Evolutionary conservation across 2,888 invertebrate genomes (phyloP), one percentile per base, ranked within the genome.

Genomic region (Polymixis lichenea): DNA sequence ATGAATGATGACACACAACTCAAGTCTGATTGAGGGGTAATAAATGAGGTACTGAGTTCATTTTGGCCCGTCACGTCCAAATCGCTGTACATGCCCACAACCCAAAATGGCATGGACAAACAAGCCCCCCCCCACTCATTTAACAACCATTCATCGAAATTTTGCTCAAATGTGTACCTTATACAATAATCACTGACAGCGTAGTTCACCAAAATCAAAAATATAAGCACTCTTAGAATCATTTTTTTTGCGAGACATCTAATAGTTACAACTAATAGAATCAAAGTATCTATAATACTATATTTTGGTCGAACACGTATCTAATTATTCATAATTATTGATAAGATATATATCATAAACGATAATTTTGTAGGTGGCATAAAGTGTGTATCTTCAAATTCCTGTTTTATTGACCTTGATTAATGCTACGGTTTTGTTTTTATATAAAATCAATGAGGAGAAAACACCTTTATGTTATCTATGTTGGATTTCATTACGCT

Each of bases 101-200:
- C 77, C 94, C 93, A 92, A 53, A 77, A 72, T 0, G 70, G 68
- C 51, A 71, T 72, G 1, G 17, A 65, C 0, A 15, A 22, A 75
- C 93, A 94, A 25, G 11, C 4, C 1, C 86, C 83, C 32, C 73
- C 84, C 51, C 74, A 65, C 7, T 86, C 77, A 68, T 88, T 86
- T n/a, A 76, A 83, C 71, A 94, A 94, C 15, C 87, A 78, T 13
- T 84, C 83, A 3, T 90, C 80, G 46, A 88, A 91, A 19, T 86
- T 86, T 15, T 90, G 82, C 76, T 91, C 92, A 67, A 94, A 94
- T 46, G 90, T 71, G 56, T 85, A 61, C 49, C 82, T 88, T 15
- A 88, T 87, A 82, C 94, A 94, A 28, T 83, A 79, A 19, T 92
- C 89, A 82, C 90, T 80, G 43, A 78, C 56, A 68, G 86, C 90